Conservation (phyloP, 2,113 vertebrate species). For the Coryphaenoides rupestris region DNA sequence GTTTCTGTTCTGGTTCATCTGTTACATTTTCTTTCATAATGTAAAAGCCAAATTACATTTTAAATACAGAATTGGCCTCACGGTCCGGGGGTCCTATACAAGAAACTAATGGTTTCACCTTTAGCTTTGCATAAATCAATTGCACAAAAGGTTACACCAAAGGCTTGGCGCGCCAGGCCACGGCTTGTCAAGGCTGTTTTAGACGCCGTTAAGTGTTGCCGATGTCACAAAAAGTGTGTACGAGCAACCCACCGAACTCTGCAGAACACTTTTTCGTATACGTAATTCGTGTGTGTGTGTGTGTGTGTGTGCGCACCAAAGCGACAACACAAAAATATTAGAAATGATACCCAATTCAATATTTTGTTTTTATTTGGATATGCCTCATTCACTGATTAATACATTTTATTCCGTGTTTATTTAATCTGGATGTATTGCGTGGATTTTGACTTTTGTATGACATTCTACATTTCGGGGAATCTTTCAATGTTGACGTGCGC, state of each 20-base stretch:
- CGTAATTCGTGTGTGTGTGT: slow-evolving; percentile 5
- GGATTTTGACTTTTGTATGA: too few species aligned
- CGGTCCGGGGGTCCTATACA: slow-evolving; percentile 57
- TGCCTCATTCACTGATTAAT: not conserved
- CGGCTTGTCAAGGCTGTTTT: slow-evolving; percentile 58
- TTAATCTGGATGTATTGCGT: not conserved
- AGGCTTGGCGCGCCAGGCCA: too few species aligned
- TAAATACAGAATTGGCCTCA: slow-evolving; percentile 73
- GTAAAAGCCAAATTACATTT: slow-evolving; percentile 38
- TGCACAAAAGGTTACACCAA: slow-evolving; percentile 63
- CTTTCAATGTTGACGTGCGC: not conserved
- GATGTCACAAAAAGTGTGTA: slow-evolving; percentile 6
- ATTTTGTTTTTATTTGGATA: not conserved
- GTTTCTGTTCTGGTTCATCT: too few species aligned
- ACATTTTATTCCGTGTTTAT: not conserved
- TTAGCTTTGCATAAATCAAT: slow-evolving; percentile 75
- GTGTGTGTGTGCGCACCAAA: slow-evolving; percentile 14
- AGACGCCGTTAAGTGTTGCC: slow-evolving; percentile 46
- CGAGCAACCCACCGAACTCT: slow-evolving; percentile 28
- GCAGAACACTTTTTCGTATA: too few species aligned
- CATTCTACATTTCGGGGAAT: too few species aligned
- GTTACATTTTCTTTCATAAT: too few species aligned
- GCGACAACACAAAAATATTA: too few species aligned
- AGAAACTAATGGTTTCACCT: slow-evolving; percentile 73
- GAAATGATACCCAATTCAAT: too few species aligned